Base-by-base conservation (phyloP, 2,113 vertebrate genomes). In the Platysternon megacephalum region DNA sequence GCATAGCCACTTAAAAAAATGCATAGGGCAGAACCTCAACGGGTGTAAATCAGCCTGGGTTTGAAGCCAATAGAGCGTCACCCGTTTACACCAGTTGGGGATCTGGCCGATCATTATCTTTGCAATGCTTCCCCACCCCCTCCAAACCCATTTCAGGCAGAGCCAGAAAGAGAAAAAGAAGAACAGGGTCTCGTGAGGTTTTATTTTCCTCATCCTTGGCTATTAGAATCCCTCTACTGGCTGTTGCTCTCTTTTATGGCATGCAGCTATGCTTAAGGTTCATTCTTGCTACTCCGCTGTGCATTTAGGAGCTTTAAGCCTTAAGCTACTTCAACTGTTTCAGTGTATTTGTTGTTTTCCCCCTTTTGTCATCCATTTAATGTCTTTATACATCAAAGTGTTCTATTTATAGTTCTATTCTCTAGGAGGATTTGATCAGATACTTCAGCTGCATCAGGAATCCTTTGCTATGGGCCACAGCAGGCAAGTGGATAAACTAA, bases 221-320 rank as follows among this genome's bases (percentile, higher is more conserved):
- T 0, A 13, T 0, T 0, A 7, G 1, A 2, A 11, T n/a, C 52
- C 29, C 11, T 16, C 79, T 42, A 39, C 17, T 35, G 29, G 65
- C 55, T 22, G 3, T 29, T 46, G 3, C 1, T 0, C 39, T 32
- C 46, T 48, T n/a, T 53, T 21, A 0, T 46, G 42, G 42, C 12
- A 78, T 1, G 28, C 10, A 82, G 74, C 85, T 49, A n/a, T n/a
- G 0, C 53, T 53, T 14, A 78, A 29, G 26, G 26, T 13, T 72
- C 9, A 21, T 8, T 72, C 65, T 55, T 90, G 61, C 79, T 11
- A 3, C 86, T 74, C 85, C 14, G 29, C 42, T 22, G 24, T 3
- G 56, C 56, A 1, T 3, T 12, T 2, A 17, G 44, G 48, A 80
- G 5, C 51, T 21, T n/a, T 0, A 2, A 79, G 61, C 28, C 49